These are phyloP conservation scores for Corythornis cristatus DNA, from an alignment of 2,113 vertebrate species.

Conservation along the genomic window DNA sequence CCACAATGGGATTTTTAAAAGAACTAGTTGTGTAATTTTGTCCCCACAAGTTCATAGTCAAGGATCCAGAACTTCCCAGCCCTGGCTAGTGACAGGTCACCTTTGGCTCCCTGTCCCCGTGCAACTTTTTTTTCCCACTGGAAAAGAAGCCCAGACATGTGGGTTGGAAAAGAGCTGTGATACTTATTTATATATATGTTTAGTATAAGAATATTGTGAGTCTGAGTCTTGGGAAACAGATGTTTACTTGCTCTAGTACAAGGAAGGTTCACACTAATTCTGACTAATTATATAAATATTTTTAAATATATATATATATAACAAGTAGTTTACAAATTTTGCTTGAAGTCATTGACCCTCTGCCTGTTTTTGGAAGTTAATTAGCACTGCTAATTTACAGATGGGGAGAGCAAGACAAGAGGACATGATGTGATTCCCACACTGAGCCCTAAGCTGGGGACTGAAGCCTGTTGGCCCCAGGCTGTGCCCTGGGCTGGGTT, in stretches of 20 bases:
- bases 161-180: background rate
- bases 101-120: background rate
- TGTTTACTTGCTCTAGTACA: background rate
- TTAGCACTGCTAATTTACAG: background rate
- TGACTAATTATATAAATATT: background rate
- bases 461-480: background rate
- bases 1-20: background rate
- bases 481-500: background rate
- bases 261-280: background rate
- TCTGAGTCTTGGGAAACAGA: background rate
- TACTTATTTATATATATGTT: background rate
- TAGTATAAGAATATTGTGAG: background rate
- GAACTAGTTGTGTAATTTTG: accelerated
- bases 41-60: background rate
- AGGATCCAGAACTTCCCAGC: background rate
- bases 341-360: background rate
- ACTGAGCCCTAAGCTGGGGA: background rate
- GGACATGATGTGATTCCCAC: background rate
- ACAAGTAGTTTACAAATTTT: background rate
- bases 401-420: background rate
- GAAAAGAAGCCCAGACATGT: background rate
- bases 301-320: no score
- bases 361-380: background rate
- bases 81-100: accelerated
- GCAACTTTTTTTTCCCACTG: background rate